A percentile compares a stretch with the other conserved stretches of the same genome.
phyloP scores from a whole-genome alignment of 92 coral and sea anemone species.

The Phymanthus crucifer region DNA sequence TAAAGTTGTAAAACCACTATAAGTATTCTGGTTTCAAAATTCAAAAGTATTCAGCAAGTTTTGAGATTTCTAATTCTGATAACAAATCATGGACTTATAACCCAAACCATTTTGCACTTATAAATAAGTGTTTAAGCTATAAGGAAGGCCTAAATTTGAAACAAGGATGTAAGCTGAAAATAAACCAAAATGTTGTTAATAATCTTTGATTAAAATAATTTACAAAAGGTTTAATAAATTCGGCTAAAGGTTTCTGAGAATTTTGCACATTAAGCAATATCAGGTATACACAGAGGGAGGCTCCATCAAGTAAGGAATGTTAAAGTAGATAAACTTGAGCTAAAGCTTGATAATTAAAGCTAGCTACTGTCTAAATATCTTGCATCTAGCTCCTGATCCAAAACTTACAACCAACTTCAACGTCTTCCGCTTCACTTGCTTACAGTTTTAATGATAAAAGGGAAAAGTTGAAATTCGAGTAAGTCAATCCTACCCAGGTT shows the following conservation, averaged over 20 bases:
- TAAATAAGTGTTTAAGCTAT: no score
- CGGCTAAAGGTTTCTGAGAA: neutral
- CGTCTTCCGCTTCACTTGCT: neutral
- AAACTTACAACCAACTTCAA: neutral
- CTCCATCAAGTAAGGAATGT: neutral
- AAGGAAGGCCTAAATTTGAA: no score
- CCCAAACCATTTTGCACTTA: no score
- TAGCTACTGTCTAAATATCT: neutral
- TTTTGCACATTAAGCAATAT: neutral
- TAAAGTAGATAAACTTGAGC: neutral
- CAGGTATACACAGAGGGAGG: neutral
- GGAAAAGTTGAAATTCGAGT: neutral
- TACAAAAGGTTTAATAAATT: neutral
- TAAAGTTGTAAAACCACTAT: no score
- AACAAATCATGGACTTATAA: neutral
- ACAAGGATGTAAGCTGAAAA: neutral
- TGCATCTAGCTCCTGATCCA: neutral
- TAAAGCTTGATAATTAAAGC: neutral
- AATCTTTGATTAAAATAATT: neutral
- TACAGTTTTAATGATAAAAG: neutral
- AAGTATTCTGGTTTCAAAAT: neutral
- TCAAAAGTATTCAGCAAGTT: neutral
- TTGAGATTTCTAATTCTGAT: neutral
- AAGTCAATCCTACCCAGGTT: neutral
- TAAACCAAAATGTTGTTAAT: neutral